phyloP scores from a whole-genome alignment of 1,140 invertebrate genomes.

The Plectus sambesii region DNA sequence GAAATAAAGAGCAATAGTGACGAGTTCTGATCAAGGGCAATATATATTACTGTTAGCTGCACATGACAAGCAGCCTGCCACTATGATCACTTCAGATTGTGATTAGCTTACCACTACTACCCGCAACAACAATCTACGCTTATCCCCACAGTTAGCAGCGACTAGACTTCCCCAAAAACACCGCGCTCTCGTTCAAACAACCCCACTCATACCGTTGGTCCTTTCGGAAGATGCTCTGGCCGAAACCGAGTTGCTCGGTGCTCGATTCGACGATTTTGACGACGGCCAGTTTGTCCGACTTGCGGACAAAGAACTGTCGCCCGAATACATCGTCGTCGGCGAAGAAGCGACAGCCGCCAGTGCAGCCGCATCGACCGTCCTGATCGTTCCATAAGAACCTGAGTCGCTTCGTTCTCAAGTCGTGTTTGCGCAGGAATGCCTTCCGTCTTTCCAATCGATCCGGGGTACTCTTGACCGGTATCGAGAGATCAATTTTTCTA shows the following conservation, averaged over 20 bases:
- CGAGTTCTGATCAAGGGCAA: no score
- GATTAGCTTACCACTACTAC: no score
- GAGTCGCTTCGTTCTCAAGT: slow-evolving; percentile 69
- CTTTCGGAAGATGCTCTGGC: slow-evolving; percentile 27
- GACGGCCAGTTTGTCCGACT: slow-evolving; percentile 17
- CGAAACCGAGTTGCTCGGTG: slow-evolving; percentile 22
- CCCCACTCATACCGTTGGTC: no score
- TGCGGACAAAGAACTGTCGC: slow-evolving; percentile 7
- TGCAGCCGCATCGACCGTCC: slow-evolving; percentile 72
- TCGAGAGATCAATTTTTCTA: slow-evolving; percentile 22
- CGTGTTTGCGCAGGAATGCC: slow-evolving; percentile 70
- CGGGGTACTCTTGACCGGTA: slow-evolving; percentile 35
- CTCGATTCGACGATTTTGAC: slow-evolving; percentile 10
- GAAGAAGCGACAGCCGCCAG: slow-evolving; percentile 86
- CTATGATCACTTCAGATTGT: no score
- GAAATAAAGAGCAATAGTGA: no score
- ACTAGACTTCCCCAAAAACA: no score
- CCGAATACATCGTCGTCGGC: slow-evolving; percentile 44
- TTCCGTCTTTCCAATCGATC: slow-evolving; percentile 46
- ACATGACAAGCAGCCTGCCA: no score
- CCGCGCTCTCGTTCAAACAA: no score
- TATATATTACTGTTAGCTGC: no score
- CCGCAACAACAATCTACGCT: no score
- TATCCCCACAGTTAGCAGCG: no score
- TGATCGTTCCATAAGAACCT: slow-evolving; percentile 80